Conservation (phyloP, 2,888 invertebrate genomes). For the Rhagophthalmus giganteus region DNA sequence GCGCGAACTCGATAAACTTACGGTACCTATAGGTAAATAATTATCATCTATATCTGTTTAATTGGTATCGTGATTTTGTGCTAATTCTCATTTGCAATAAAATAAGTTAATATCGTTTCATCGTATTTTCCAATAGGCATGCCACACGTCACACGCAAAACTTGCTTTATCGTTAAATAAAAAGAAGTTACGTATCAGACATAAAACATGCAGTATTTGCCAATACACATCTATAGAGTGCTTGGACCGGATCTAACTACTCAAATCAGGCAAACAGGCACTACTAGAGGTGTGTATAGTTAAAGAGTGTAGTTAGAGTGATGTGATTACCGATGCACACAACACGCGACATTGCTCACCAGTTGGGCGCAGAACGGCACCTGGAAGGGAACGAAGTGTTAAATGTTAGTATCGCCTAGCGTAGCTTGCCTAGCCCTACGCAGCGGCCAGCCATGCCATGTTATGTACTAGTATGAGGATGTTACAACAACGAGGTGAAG, state of each 20-base stretch:
- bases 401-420: slow-evolving; percentile 58
- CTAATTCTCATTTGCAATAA: slow-evolving; percentile 9
- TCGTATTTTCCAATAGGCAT: slow-evolving; percentile 31
- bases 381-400: slow-evolving; percentile 67
- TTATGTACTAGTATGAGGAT: slow-evolving; percentile 25
- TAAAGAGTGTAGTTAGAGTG: slow-evolving; percentile 63
- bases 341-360: slow-evolving; percentile 94
- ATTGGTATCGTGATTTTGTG: slow-evolving; percentile 3
- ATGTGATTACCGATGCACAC: slow-evolving; percentile 92
- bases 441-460: slow-evolving; percentile 52
- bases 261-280: slow-evolving; percentile 47
- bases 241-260: slow-evolving; percentile 38
- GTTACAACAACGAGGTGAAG: neutral
- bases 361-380: slow-evolving; percentile 92
- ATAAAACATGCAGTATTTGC: slow-evolving; percentile 39
- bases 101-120: slow-evolving; percentile 1
- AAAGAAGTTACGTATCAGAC: too few relatives aligned
- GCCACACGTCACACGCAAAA: slow-evolving; percentile 32
- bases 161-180: slow-evolving; percentile 21
- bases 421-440: slow-evolving; percentile 50
- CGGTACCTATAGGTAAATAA: neutral
- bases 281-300: slow-evolving; percentile 56
- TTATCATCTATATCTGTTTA: neutral
- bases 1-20: too few relatives aligned
- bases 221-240: slow-evolving; percentile 56